Evolutionary conservation across 2,888 invertebrate species (phyloP), one percentile per base, ranked within the genome.

Genomic region (Miltochrista miniata): DNA sequence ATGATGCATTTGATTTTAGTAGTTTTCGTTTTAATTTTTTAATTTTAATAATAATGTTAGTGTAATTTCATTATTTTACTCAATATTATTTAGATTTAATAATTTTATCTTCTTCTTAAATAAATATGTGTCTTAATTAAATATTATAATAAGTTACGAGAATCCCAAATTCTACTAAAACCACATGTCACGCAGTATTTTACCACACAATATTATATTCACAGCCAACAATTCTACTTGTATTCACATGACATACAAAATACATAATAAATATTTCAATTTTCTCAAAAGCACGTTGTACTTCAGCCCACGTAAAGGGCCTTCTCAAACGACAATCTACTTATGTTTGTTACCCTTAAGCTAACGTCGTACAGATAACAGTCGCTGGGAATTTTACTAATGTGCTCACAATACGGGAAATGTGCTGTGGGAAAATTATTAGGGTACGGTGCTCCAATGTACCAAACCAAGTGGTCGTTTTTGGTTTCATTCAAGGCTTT

Each of bases 371-470:
- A 13, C 45, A 45, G 45, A 67, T 64, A 60, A 67, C 60, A 64
- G 57, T 60, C 57, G 38, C 34, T 55, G 48, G 46, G 53, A 59
- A 60, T 67, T 67, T 65, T 50, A 51, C 61, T 60, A 64, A 60
- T 64, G 50, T 64, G 64, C 64, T 67, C 61, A 65, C 68, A 56
- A 67, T 44, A 46, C 48, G 30, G 47, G 12, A 40, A 43, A 36
- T 24, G 36, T 43, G 55, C 40, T 36, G 47, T 42, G 46, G 41
- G 5, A 59, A 63, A 41, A 67, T n/a, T 67, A 64, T 64, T 56
- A 48, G 51, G 67, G 63, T 59, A 24, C 3, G 18, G 2, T 4
- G 12, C 13, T 12, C n/a, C 14, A 45, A 54, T 50, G 41, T 50
- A 45, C 24, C 42, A 33, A 38, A 24, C 18, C 18, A 24, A 24